A percentile compares a stretch with the other conserved stretches of the same genome.
These are phyloP conservation scores for Drosophila birchii DNA, from an alignment of 2,888 invertebrate species.

Conservation along the genomic window DNA sequence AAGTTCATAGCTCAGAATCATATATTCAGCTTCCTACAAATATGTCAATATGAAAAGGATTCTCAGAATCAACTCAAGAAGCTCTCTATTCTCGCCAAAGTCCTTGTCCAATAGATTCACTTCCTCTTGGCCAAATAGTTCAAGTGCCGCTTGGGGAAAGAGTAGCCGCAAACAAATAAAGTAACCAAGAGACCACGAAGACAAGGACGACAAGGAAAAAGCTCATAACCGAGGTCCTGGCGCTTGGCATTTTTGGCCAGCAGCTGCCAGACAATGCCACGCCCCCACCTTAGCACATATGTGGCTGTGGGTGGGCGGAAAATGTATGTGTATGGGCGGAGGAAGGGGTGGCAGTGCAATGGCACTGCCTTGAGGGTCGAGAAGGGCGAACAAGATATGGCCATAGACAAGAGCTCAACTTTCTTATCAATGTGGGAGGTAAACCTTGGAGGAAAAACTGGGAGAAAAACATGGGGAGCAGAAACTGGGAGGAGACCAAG, in stretches of 20 bases:
- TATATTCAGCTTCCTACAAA: background rate
- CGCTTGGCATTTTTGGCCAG: constrained; percentile 35
- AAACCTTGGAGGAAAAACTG: background rate
- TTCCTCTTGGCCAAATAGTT: constrained; percentile 32
- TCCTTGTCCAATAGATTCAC: constrained; percentile 8
- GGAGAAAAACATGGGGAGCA: background rate
- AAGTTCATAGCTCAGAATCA: background rate
- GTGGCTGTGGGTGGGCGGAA: constrained; percentile 7
- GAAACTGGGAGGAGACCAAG: background rate
- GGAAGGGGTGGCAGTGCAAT: constrained; percentile 3
- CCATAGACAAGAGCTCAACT: constrained; percentile 44
- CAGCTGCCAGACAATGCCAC: constrained; percentile 62
- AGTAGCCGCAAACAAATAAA: constrained; percentile 35
- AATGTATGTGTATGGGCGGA: background rate
- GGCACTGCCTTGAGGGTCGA: constrained; percentile 14
- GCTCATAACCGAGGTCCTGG: constrained; percentile 67
- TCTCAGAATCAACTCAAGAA: background rate
- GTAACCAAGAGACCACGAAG: constrained; percentile 37
- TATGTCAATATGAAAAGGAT: constrained; percentile 11
- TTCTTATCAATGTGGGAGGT: constrained; percentile 54
- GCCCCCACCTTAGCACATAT: constrained; percentile 36
- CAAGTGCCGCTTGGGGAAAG: constrained; percentile 23
- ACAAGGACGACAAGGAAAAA: constrained; percentile 46
- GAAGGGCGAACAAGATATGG: constrained; percentile 26
- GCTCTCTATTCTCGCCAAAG: background rate